Conservation (phyloP, 2,888 invertebrate genomes). For the Amphipyra berbera region DNA sequence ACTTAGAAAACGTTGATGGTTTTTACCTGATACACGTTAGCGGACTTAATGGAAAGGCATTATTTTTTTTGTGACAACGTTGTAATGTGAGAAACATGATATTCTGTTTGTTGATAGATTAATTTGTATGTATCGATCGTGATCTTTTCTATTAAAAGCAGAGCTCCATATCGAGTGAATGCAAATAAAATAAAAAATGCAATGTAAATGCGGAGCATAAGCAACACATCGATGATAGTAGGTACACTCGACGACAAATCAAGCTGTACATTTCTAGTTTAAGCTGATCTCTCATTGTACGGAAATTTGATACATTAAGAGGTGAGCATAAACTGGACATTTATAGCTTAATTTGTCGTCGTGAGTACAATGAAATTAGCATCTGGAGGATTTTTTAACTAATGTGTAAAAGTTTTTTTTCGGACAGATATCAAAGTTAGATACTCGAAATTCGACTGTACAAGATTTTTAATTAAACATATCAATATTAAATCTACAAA, state of each 20-base stretch:
- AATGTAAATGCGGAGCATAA: constrained; percentile 25
- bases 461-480: neutral
- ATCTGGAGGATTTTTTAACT: no score
- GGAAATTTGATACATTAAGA: no score
- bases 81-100: constrained; percentile 20
- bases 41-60: constrained; percentile 14
- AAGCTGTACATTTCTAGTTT: no score
- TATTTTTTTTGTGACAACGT: constrained; percentile 24
- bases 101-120: constrained; percentile 30
- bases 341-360: no score
- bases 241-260: no score
- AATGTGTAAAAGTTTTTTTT: no score
- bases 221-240: no score
- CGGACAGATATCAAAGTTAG: no score
- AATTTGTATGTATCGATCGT: constrained; percentile 33
- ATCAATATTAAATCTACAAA: constrained; percentile 8
- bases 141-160: constrained; percentile 16
- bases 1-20: constrained; percentile 53
- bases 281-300: no score
- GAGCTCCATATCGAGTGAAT: constrained; percentile 7
- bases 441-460: neutral
- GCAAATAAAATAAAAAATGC: constrained; percentile 10
- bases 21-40: constrained; percentile 33
- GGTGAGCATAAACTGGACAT: no score
- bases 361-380: no score